phyloP scores from a whole-genome alignment of 2,888 invertebrate genomes.

The Orchesella flavescens region DNA sequence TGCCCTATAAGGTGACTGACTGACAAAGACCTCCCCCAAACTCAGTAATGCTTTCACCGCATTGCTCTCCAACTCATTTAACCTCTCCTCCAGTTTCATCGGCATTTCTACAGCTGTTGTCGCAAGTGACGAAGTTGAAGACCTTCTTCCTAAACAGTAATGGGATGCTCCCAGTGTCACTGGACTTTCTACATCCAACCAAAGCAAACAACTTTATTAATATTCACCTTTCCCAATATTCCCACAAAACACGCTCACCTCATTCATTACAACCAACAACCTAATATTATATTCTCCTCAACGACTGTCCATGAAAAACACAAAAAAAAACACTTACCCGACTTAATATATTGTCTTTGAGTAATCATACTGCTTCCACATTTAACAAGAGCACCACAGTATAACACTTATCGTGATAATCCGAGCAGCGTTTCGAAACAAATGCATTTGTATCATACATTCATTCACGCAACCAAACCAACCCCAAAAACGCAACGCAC shows the following conservation, averaged over 20 bases:
- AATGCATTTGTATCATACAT: too few species aligned
- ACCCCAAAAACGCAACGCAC: too few species aligned
- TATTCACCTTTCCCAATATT: too few species aligned
- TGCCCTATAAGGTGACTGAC: constrained; percentile 42
- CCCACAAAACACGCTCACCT: not conserved
- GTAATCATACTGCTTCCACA: constrained; percentile 44
- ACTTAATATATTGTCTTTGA: constrained; percentile 50
- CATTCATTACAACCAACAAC: constrained; percentile 11
- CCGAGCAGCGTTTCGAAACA: too few species aligned
- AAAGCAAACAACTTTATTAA: not conserved
- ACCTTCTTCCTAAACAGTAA: constrained; percentile 49
- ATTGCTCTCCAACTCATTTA: constrained; percentile 62
- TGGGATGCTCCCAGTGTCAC: constrained; percentile 39
- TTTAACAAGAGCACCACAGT: not conserved
- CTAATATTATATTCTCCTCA: not conserved
- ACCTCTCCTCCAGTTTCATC: constrained; percentile 51
- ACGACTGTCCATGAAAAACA: not conserved
- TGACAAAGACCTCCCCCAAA: constrained; percentile 59
- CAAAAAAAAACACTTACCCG: constrained; percentile 37
- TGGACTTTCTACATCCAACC: constrained; percentile 31
- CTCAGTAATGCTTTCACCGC: constrained; percentile 58
- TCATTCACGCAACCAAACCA: too few species aligned
- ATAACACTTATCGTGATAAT: too few species aligned
- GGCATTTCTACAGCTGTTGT: constrained; percentile 46
- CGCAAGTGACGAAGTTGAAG: constrained; percentile 38